phyloP scores from a whole-genome alignment of 92 coral and sea anemone genomes.

The Epizoanthus rinbou region DNA sequence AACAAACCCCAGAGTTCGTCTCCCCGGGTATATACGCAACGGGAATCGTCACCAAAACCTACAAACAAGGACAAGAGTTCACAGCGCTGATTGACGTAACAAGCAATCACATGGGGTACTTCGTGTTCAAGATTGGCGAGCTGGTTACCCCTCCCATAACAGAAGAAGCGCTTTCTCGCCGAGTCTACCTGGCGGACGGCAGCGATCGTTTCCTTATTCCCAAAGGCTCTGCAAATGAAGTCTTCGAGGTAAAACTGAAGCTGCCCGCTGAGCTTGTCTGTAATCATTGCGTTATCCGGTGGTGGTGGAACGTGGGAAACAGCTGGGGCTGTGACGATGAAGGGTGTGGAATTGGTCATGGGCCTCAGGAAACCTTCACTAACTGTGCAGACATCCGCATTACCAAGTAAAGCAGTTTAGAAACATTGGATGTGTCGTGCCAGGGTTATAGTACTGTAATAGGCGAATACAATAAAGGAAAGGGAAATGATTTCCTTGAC shows the following conservation, averaged over 20 bases:
- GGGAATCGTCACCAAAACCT: constrained; percentile 56
- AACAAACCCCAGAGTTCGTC: constrained; percentile 39
- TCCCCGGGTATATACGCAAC: constrained; percentile 60
- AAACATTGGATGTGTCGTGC: too few relatives aligned
- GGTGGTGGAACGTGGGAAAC: constrained; percentile 34
- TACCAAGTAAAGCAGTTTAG: too few relatives aligned
- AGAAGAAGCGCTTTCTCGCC: constrained; percentile 52
- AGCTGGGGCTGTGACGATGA: constrained; percentile 44
- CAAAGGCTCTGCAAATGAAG: constrained; percentile 38
- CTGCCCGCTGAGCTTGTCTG: constrained; percentile 19
- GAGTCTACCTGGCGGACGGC: constrained; percentile 30
- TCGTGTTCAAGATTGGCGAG: constrained; percentile 59
- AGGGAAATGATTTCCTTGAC: too few relatives aligned
- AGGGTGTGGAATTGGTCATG: constrained; percentile 34
- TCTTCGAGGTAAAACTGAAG: constrained; percentile 51
- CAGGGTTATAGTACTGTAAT: too few relatives aligned
- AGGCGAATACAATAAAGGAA: too few relatives aligned
- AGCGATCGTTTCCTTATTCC: constrained; percentile 29
- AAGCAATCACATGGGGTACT: constrained; percentile 21
- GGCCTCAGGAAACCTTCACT: constrained; percentile 67
- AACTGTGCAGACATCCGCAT: constrained; percentile 64
- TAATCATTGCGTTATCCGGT: constrained; percentile 22
- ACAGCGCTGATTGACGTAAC: constrained; percentile 49
- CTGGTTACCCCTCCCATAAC: constrained; percentile 61
- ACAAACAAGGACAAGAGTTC: constrained; percentile 58